Conservation (phyloP, 1,140 invertebrate species). For the Hyposmocoma kahamanoa region DNA sequence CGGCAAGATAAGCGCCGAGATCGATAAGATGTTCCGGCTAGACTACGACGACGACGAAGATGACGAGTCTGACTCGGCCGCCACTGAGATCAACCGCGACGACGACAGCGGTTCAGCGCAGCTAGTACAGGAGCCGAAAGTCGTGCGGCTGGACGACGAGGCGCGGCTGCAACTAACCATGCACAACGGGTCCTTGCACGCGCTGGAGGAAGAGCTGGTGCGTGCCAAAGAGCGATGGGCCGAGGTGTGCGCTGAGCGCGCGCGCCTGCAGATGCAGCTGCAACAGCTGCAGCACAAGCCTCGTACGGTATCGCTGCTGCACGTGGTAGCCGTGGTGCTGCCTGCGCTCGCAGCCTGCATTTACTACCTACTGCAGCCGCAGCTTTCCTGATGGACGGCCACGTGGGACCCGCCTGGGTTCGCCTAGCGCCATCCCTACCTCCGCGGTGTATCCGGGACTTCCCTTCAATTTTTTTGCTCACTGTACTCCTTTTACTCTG, state of each 20-base stretch:
- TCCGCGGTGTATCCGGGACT: neutral
- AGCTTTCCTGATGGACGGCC: conserved; percentile 70
- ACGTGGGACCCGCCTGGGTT: conserved; percentile 69
- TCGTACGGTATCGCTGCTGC: conserved; percentile 17
- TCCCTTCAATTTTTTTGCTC: conserved; percentile 5
- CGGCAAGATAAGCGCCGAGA: conserved; percentile 46
- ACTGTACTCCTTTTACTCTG: conserved; percentile 14
- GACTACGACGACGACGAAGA: conserved; percentile 57
- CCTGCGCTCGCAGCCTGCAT: conserved; percentile 44
- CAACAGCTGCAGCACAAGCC: conserved; percentile 39
- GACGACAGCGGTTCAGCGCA: conserved; percentile 12
- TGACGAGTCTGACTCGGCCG: conserved; percentile 50
- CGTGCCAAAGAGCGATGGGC: conserved; percentile 67
- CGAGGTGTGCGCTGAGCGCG: conserved; percentile 48
- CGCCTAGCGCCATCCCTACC: conserved; percentile 27
- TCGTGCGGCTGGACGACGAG: conserved; percentile 47
- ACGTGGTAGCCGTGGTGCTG: conserved; percentile 32
- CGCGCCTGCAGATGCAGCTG: conserved; percentile 54
- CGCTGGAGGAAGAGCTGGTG: conserved; percentile 68
- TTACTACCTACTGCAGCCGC: conserved; percentile 52
- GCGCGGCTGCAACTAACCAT: conserved; percentile 45
- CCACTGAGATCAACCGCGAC: conserved; percentile 43
- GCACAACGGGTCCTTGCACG: conserved; percentile 54
- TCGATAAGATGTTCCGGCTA: conserved; percentile 60
- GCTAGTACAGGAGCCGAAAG: conserved; percentile 17